phyloP scores from a whole-genome alignment of 2,797 vertebrate species.

The Pteronotus mesoamericanus region DNA sequence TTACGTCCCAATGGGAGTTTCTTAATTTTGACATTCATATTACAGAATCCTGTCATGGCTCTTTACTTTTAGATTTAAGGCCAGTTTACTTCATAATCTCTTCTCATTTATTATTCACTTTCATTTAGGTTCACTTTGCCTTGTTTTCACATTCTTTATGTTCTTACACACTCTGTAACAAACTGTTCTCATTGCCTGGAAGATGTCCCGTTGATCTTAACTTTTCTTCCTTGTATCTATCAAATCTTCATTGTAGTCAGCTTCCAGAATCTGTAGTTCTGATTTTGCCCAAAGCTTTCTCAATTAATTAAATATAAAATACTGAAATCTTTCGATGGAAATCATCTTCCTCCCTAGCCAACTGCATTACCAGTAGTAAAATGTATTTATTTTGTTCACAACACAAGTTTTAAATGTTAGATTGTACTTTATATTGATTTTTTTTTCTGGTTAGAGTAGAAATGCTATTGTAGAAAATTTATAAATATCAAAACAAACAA shows the following conservation, averaged over 20 bases:
- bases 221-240: not conserved
- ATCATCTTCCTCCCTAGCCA: constrained; percentile 27
- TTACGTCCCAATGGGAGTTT: constrained; percentile 33
- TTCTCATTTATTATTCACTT: constrained; percentile 27
- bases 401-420: not conserved
- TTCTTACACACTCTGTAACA: not conserved
- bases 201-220: not conserved
- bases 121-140: not conserved
- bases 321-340: not conserved
- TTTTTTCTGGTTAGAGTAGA: constrained; percentile 2
- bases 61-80: constrained; percentile 37
- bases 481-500: constrained; percentile 22
- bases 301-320: constrained; percentile 53
- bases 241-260: not conserved
- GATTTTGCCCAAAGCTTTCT: constrained; percentile 45
- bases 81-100: constrained; percentile 35
- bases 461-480: constrained; percentile 3
- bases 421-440: constrained; percentile 10
- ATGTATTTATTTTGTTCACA: constrained; percentile 30
- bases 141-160: not conserved
- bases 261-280: not conserved
- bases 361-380: constrained; percentile 29
- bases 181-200: not conserved
- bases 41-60: not conserved
- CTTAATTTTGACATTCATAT: constrained; percentile 48